Evolutionary conservation across 2,888 invertebrate genomes (phyloP).

Genomic region (Clunio marinus): DNA sequence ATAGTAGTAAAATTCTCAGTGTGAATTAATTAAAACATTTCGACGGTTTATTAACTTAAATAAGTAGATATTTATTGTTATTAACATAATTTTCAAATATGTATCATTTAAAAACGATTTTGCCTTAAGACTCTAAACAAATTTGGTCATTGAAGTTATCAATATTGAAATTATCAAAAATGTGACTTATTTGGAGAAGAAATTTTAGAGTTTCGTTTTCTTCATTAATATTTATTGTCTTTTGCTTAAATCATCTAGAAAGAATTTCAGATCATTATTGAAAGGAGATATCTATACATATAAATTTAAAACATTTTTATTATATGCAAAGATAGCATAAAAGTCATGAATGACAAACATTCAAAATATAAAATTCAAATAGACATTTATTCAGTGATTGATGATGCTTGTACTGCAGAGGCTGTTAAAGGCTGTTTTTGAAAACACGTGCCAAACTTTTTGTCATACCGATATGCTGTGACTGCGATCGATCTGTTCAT

Average conservation of each 20-base stretch:
- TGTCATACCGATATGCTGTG: background rate
- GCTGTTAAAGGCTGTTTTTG: background rate
- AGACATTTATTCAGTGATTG: background rate
- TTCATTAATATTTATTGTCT: background rate
- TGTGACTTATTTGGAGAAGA: too few relatives aligned
- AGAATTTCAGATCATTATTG: background rate
- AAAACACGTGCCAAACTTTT: slow-evolving; percentile 8
- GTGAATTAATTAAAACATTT: slow-evolving; percentile 14
- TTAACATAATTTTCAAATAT: too few relatives aligned
- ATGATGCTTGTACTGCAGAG: background rate
- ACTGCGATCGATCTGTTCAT: background rate
- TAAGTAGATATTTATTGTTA: background rate
- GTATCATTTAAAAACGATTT: too few relatives aligned
- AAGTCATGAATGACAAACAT: slow-evolving; percentile 13
- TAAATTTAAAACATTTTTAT: background rate
- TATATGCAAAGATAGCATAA: background rate
- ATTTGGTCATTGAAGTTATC: too few relatives aligned
- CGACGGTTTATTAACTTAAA: background rate
- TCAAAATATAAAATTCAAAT: background rate
- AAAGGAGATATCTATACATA: background rate
- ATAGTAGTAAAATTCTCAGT: background rate
- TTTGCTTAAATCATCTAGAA: too few relatives aligned
- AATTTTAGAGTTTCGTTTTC: too few relatives aligned
- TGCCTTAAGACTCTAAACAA: too few relatives aligned
- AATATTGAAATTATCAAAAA: too few relatives aligned